Percentiles rank a stretch among this genome's conserved stretches.
Conservation (phyloP, 2,797 vertebrate species). For the Parauchenoglanis ngamensis region DNA sequence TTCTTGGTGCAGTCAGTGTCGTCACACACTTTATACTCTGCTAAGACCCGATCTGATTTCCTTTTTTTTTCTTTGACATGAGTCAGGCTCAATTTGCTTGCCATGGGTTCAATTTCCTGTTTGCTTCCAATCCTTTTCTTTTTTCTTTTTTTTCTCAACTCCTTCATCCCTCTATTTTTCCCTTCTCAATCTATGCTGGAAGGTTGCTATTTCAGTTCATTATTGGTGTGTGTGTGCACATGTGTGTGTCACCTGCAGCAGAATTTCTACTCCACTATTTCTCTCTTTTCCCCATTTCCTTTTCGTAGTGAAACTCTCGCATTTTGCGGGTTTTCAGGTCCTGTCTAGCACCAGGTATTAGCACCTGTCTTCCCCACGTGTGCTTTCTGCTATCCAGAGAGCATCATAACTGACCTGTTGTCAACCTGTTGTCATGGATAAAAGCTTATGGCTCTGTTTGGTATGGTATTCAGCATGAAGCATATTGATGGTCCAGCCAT, state of each 20-base stretch:
- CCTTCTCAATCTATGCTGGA: not conserved
- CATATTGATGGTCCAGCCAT: not conserved
- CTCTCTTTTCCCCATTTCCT: not conserved
- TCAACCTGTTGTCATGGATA: not conserved
- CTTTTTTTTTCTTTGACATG: not conserved
- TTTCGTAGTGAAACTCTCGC: not conserved
- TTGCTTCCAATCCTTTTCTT: not conserved
- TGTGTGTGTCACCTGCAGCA: not conserved
- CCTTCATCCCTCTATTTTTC: not conserved
- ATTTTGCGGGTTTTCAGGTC: not conserved
- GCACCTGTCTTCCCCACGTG: not conserved
- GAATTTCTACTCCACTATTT: not conserved
- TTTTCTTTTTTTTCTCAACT: not conserved
- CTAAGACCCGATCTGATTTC: not conserved
- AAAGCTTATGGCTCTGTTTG: not conserved
- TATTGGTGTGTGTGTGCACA: not conserved
- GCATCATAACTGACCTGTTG: not conserved
- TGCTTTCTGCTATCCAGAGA: not conserved
- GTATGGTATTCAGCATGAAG: not conserved
- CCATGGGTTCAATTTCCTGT: conserved; percentile 17
- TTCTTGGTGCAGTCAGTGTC: not conserved
- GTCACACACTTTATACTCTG: not conserved
- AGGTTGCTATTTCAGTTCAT: not conserved
- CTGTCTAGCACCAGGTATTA: not conserved
- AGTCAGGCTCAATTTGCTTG: conserved; percentile 2